Percentiles rank a stretch among this genome's conserved stretches.
phyloP scores from a whole-genome alignment of 2,888 invertebrate species.

The Heterodera filipjevi region DNA sequence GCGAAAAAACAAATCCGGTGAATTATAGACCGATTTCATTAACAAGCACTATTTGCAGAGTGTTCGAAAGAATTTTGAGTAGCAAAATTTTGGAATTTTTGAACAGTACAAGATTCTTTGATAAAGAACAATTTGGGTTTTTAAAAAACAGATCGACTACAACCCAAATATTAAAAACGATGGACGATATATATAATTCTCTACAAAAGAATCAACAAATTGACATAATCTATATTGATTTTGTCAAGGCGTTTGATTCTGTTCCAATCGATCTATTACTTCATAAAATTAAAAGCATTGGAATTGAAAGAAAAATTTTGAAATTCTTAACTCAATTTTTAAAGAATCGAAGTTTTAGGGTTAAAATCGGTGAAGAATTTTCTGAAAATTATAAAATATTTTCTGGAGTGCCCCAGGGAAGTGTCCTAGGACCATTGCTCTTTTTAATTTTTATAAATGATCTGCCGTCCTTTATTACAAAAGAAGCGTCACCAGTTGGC shows the following conservation, averaged over 20 bases:
- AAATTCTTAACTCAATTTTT: too few relatives aligned
- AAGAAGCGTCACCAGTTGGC: not conserved
- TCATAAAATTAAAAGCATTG: conserved; percentile 18
- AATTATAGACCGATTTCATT: conserved; percentile 9
- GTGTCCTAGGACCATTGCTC: conserved; percentile 32
- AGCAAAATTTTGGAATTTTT: conserved; percentile 14
- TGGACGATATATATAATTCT: conserved; percentile 12
- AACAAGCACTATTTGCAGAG: conserved; percentile 3
- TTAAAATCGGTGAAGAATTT: conserved; percentile 23
- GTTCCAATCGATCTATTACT: conserved; percentile 3
- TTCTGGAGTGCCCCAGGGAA: conserved; percentile 36
- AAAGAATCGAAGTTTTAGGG: too few relatives aligned
- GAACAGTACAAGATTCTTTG: not conserved
- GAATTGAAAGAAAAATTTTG: conserved; percentile 27
- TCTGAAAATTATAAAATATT: conserved; percentile 1
- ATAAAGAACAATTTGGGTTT: conserved; percentile 30
- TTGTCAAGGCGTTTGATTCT: conserved; percentile 27
- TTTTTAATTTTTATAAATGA: conserved; percentile 34
- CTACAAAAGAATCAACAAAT: not conserved
- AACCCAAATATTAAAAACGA: conserved; percentile 22
- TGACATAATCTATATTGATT: conserved; percentile 32
- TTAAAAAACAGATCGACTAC: conserved; percentile 27
- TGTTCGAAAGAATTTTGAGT: conserved; percentile 2
- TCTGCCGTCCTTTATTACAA: conserved; percentile 10
- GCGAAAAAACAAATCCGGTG: not conserved